These are phyloP conservation scores for Tenthredo distinguenda DNA, from an alignment of 2,888 invertebrate species.

Conservation along the genomic window DNA sequence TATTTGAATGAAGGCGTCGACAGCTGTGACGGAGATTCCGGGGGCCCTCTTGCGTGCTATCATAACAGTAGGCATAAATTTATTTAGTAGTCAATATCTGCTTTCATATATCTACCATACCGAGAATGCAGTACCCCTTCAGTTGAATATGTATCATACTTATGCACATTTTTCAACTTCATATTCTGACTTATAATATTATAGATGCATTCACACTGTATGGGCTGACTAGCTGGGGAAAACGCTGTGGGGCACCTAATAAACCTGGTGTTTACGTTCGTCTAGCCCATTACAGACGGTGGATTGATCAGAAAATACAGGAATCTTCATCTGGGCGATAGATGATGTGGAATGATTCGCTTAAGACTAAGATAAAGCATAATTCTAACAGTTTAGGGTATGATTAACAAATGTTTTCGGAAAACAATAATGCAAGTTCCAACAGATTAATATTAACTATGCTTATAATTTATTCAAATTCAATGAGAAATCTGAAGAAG, in stretches of 20 bases:
- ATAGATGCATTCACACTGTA: slow-evolving; percentile 84
- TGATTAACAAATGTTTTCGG: too few species aligned
- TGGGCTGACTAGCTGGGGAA: slow-evolving; percentile 89
- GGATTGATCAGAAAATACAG: slow-evolving; percentile 83
- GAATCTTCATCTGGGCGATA: slow-evolving; percentile 70
- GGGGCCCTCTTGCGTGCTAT: slow-evolving; percentile 89
- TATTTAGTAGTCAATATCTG: not conserved
- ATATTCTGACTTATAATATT: not conserved
- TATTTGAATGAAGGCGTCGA: slow-evolving; percentile 87
- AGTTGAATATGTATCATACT: not conserved
- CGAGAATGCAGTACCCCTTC: not conserved
- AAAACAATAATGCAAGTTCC: too few species aligned
- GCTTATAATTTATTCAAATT: not conserved
- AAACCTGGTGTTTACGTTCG: slow-evolving; percentile 88
- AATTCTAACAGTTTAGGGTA: not conserved
- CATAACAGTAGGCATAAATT: slow-evolving; percentile 79
- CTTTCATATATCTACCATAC: slow-evolving; percentile 1
- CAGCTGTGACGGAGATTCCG: slow-evolving; percentile 91
- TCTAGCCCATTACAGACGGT: slow-evolving; percentile 83
- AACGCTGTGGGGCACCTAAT: slow-evolving; percentile 86
- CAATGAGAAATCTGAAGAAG: not conserved
- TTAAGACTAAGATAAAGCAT: not conserved
- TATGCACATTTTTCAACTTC: not conserved
- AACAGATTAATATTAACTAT: not conserved
- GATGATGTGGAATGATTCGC: not conserved